Evolutionary conservation across 2,113 vertebrate genomes (phyloP).

Genomic region (Ictalurus furcatus): DNA sequence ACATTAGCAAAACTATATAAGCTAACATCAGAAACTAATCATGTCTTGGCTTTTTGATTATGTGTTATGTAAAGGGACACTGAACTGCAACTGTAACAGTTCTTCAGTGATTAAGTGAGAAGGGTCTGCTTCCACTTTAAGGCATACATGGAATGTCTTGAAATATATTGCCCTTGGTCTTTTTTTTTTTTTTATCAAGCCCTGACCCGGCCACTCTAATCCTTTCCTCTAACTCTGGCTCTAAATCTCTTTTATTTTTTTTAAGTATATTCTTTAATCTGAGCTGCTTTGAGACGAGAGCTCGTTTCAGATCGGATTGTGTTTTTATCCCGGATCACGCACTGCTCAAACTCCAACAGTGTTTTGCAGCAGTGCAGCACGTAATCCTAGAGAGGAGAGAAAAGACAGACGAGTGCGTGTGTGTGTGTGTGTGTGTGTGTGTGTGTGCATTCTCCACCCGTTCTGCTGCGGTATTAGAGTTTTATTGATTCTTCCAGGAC

Average conservation of each 20-base stretch:
- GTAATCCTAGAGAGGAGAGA: constrained; percentile 18
- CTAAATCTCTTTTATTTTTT: neutral
- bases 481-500: constrained; percentile 36
- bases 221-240: neutral
- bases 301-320: constrained; percentile 8
- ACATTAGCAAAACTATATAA: neutral
- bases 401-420: constrained; percentile 13
- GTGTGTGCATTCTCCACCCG: constrained; percentile 18
- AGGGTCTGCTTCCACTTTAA: neutral
- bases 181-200: neutral
- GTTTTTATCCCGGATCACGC: constrained; percentile 22
- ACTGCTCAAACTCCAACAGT: constrained; percentile 9
- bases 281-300: neutral
- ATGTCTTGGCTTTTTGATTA: neutral
- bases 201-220: neutral
- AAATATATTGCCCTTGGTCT: neutral
- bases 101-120: neutral
- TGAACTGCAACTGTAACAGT: neutral
- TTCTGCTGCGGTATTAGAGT: constrained; percentile 23
- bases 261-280: neutral
- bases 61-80: neutral
- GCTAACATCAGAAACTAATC: neutral
- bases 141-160: neutral
- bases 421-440: constrained; percentile 13
- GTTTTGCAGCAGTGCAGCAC: constrained; percentile 23